phyloP scores from a whole-genome alignment of 92 coral and sea anemone species.

The Zoanthus gigantus region DNA sequence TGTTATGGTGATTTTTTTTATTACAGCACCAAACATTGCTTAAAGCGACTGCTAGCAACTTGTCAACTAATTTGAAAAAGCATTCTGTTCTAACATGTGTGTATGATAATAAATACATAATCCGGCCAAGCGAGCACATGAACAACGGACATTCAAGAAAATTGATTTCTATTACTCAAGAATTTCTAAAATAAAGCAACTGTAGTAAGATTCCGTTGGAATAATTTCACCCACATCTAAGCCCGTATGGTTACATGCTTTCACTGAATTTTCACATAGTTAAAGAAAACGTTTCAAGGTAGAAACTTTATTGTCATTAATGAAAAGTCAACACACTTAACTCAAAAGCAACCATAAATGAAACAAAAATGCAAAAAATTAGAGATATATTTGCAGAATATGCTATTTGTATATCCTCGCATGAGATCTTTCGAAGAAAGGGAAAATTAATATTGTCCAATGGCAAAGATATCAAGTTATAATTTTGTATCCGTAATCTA shows the following conservation, averaged over 20 bases:
- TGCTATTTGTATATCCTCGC: no score
- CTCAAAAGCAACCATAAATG: no score
- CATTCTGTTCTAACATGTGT: constrained; percentile 38
- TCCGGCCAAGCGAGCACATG: constrained; percentile 14
- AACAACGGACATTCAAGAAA: constrained; percentile 34
- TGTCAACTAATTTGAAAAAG: neutral
- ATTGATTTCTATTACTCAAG: constrained; percentile 17
- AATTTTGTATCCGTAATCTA: no score
- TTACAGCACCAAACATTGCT: constrained; percentile 8
- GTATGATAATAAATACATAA: constrained; percentile 8
- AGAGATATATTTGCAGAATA: no score
- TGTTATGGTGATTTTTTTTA: constrained; percentile 20
- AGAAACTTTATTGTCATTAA: no score
- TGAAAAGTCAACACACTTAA: no score
- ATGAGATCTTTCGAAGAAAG: no score
- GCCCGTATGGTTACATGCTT: constrained; percentile 35
- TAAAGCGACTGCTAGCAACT: neutral
- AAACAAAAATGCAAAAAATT: no score
- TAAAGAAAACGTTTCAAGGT: neutral
- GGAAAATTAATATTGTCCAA: no score
- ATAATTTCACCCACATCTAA: neutral
- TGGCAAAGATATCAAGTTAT: no score
- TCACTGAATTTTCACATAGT: constrained; percentile 15
- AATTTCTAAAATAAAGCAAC: constrained; percentile 24
- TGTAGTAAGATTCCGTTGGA: neutral